Evolutionary conservation across 2,797 vertebrate species (phyloP).

Genomic region (Fundulus diaphanus): DNA sequence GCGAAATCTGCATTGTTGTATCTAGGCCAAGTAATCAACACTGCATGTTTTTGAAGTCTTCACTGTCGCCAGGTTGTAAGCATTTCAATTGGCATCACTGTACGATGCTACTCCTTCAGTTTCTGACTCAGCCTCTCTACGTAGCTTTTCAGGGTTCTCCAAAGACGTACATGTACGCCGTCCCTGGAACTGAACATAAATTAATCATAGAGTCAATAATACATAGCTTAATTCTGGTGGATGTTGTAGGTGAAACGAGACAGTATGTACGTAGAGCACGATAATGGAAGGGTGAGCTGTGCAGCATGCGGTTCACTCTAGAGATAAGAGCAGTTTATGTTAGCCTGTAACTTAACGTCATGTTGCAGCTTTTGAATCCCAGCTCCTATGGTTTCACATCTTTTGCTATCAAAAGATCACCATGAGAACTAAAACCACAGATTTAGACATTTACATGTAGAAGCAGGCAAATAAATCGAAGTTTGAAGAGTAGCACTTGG

Average conservation of each 20-base stretch:
- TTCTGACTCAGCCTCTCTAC: conserved; percentile 34
- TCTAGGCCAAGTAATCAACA: conserved; percentile 76
- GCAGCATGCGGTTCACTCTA: conserved; percentile 28
- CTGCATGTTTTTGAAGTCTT: conserved; percentile 59
- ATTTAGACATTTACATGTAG: neutral
- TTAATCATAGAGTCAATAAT: conserved; percentile 73
- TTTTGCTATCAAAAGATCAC: neutral
- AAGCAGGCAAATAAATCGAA: neutral
- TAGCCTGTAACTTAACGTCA: conserved; percentile 10
- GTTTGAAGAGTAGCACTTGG: too few species aligned
- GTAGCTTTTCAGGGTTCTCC: conserved; percentile 41
- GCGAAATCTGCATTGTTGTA: conserved; percentile 76
- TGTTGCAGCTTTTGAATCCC: neutral
- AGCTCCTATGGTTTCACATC: conserved; percentile 11
- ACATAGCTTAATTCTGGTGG: conserved; percentile 50
- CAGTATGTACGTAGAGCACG: conserved; percentile 25
- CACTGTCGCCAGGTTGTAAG: conserved; percentile 53
- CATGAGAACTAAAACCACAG: neutral
- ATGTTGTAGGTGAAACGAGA: conserved; percentile 47
- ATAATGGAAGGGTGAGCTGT: conserved; percentile 26
- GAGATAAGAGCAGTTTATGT: conserved; percentile 44
- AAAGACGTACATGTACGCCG: conserved; percentile 60
- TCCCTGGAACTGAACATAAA: conserved; percentile 58
- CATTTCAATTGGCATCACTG: conserved; percentile 27
- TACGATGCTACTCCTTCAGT: conserved; percentile 31